These are phyloP conservation scores for Melanaphis sacchari DNA, from an alignment of 1,140 invertebrate genomes.

Conservation along the genomic window DNA sequence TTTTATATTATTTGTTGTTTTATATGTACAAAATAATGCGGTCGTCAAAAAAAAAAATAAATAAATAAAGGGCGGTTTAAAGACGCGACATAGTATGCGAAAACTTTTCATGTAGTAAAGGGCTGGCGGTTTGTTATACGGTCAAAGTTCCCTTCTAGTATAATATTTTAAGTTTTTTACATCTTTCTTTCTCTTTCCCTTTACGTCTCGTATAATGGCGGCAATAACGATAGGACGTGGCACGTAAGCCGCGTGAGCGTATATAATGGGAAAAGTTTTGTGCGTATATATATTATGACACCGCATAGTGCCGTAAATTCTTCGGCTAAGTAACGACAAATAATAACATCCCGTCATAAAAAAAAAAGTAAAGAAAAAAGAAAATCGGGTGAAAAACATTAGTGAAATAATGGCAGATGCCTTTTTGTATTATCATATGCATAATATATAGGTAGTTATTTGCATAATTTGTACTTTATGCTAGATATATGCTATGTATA, in stretches of 20 bases:
- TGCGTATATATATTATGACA: not conserved
- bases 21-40: not conserved
- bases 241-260: not conserved
- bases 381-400: constrained; percentile 16
- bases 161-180: constrained; percentile 17
- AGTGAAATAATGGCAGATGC: not conserved
- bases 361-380: not conserved
- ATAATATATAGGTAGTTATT: not conserved
- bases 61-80: constrained; percentile 12
- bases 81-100: constrained; percentile 28
- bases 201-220: not conserved
- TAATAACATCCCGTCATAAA: constrained; percentile 28
- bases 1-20: not conserved
- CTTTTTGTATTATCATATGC: not conserved
- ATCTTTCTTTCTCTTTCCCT: not conserved
- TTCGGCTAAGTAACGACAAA: constrained; percentile 29
- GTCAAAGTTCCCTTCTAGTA: constrained; percentile 12
- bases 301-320: constrained; percentile 35
- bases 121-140: not conserved
- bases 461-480: constrained; percentile 16
- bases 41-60: constrained; percentile 32
- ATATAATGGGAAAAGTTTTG: constrained; percentile 46
- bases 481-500: not conserved
- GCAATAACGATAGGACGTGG: not conserved
- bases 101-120: constrained; percentile 25